Percentiles rank a stretch among this genome's conserved stretches.
phyloP scores from a whole-genome alignment of 2,797 vertebrate species.

The Hyperoplus lanceolatus region DNA sequence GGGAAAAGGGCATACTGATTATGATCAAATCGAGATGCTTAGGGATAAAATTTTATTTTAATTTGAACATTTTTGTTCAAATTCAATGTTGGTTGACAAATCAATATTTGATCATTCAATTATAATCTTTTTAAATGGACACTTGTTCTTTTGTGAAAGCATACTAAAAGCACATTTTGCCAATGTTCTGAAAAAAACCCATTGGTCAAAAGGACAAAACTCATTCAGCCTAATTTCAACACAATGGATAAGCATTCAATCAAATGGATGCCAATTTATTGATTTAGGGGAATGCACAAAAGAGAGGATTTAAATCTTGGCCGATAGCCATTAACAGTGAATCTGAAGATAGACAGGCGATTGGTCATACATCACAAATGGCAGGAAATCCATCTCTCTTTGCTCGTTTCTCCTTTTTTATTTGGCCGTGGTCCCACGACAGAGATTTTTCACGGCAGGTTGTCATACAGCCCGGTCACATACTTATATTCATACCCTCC shows the following conservation, averaged over 20 bases:
- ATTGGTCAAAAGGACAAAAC: slow-evolving; percentile 77
- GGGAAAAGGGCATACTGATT: slow-evolving; percentile 79
- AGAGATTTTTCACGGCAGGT: slow-evolving; percentile 31
- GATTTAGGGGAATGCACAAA: slow-evolving; percentile 78
- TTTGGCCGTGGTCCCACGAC: slow-evolving; percentile 41
- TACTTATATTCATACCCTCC: slow-evolving; percentile 14
- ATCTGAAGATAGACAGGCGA: slow-evolving; percentile 80
- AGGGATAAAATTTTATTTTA: slow-evolving; percentile 33
- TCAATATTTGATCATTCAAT: slow-evolving; percentile 33
- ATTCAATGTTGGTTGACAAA: slow-evolving; percentile 41
- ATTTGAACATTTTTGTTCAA: slow-evolving; percentile 27
- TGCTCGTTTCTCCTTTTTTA: slow-evolving; percentile 70
- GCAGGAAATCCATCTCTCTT: slow-evolving; percentile 82
- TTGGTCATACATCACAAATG: slow-evolving; percentile 82
- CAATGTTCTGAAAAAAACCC: slow-evolving; percentile 55
- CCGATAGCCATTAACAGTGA: slow-evolving; percentile 78
- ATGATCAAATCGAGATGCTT: slow-evolving; percentile 56
- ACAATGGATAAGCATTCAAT: slow-evolving; percentile 80
- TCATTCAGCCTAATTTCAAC: slow-evolving; percentile 72
- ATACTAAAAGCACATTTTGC: slow-evolving; percentile 24
- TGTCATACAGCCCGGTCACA: slow-evolving; percentile 23
- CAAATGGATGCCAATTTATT: slow-evolving; percentile 82
- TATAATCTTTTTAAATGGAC: too few species aligned
- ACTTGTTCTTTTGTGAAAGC: slow-evolving; percentile 25
- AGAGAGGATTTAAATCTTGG: slow-evolving; percentile 80